These are phyloP conservation scores for Mohoua ochrocephala DNA, from an alignment of 2,113 vertebrate genomes.

Conservation along the genomic window DNA sequence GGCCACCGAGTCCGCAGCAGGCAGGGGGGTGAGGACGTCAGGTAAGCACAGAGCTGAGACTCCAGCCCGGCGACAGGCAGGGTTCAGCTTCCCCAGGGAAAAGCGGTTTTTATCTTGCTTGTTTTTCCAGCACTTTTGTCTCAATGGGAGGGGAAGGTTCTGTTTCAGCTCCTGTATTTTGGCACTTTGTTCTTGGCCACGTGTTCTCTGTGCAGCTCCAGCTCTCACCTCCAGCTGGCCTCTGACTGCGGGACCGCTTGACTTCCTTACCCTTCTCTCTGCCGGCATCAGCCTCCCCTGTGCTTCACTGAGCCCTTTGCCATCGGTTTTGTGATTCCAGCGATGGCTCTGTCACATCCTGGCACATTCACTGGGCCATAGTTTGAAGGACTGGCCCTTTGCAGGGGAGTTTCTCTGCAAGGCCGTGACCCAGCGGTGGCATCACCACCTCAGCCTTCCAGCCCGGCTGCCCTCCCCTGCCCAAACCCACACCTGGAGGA, in stretches of 20 bases:
- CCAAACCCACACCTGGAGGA: background rate
- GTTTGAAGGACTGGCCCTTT: background rate
- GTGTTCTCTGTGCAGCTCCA: slow-evolving; percentile 1
- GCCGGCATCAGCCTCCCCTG: slow-evolving; percentile 1
- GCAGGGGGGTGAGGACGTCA: background rate
- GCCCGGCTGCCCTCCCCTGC: background rate
- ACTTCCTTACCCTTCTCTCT: slow-evolving; percentile 70
- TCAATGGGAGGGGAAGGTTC: background rate
- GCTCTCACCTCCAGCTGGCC: slow-evolving; percentile 21
- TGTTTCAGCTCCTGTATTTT: background rate
- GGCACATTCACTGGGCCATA: background rate
- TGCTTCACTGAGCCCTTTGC: background rate
- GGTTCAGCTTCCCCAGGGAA: background rate
- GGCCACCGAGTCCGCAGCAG: background rate
- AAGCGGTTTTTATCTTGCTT: background rate
- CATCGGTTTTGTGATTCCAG: accelerated
- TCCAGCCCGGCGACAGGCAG: background rate
- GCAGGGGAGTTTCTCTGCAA: background rate
- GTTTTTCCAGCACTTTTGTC: background rate
- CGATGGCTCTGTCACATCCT: background rate
- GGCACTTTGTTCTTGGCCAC: slow-evolving; percentile 1
- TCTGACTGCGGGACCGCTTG: slow-evolving; percentile 26
- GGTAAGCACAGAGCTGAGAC: background rate
- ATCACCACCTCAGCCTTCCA: background rate
- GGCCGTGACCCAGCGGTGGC: background rate